Percentiles rank a stretch among this genome's conserved stretches.
phyloP scores from a whole-genome alignment of 2,797 vertebrate species.

The Acropternis orthonyx region DNA sequence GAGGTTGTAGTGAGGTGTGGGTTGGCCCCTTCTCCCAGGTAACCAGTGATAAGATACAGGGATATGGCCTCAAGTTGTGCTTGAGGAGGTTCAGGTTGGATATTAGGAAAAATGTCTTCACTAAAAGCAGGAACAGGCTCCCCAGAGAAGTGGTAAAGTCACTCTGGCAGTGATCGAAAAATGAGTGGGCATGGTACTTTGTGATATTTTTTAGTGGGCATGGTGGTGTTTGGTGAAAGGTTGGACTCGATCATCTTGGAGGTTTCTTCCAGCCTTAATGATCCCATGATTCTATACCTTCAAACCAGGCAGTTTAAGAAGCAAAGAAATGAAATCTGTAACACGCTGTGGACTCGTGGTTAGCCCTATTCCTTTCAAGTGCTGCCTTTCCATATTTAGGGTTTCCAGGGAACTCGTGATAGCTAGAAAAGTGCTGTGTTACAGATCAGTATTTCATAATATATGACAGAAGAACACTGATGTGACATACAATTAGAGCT shows the following conservation, averaged over 20 bases:
- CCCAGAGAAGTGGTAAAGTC: neutral
- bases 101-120: neutral
- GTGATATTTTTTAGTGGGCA: neutral
- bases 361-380: neutral
- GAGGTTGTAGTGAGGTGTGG: neutral
- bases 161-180: neutral
- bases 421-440: neutral
- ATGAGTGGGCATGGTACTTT: neutral
- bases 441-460: neutral
- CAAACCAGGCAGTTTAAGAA: neutral
- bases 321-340: neutral
- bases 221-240: neutral
- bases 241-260: neutral
- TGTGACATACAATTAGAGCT: neutral
- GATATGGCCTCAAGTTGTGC: neutral
- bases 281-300: neutral
- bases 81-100: neutral
- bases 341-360: fast-evolving
- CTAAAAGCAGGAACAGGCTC: neutral
- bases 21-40: neutral
- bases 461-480: neutral
- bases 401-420: neutral
- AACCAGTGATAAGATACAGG: too few relatives aligned
- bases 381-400: neutral
- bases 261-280: neutral